These are phyloP conservation scores for Mystacides longicornis DNA, from an alignment of 2,888 invertebrate genomes.

Conservation along the genomic window DNA sequence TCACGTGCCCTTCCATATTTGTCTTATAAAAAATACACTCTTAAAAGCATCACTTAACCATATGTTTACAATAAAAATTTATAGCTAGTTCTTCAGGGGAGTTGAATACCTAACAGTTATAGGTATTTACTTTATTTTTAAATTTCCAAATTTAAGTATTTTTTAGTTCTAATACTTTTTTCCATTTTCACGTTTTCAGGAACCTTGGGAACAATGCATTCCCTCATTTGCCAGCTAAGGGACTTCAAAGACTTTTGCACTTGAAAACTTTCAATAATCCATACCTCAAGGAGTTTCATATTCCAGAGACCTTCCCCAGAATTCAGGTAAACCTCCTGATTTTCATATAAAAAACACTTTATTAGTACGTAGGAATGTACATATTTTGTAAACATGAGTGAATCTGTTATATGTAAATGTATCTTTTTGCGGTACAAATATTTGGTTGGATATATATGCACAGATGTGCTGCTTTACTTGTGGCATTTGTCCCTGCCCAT, in stretches of 20 bases:
- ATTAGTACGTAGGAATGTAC: not conserved
- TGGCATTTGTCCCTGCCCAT: no score
- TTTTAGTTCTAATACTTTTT: constrained; percentile 1
- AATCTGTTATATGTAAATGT: no score
- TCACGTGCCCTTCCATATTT: no score
- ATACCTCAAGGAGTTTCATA: constrained; percentile 76
- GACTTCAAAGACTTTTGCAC: constrained; percentile 71
- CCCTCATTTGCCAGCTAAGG: constrained; percentile 71
- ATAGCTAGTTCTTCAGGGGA: no score
- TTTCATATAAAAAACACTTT: not conserved
- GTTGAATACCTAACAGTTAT: no score
- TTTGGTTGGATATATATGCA: no score
- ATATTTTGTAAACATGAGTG: not conserved
- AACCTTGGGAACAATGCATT: constrained; percentile 89
- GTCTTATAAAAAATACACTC: no score
- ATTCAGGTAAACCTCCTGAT: constrained; percentile 49
- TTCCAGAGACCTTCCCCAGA: constrained; percentile 77
- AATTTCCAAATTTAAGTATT: no score
- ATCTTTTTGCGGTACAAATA: no score
- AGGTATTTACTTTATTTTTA: not conserved
- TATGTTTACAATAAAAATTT: no score
- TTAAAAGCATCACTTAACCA: no score
- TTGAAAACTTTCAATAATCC: constrained; percentile 92
- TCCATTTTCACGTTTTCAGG: constrained; percentile 50
- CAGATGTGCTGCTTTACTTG: no score